Base-by-base conservation (phyloP, 2,113 vertebrate genomes). In the Archilochus colubris region DNA sequence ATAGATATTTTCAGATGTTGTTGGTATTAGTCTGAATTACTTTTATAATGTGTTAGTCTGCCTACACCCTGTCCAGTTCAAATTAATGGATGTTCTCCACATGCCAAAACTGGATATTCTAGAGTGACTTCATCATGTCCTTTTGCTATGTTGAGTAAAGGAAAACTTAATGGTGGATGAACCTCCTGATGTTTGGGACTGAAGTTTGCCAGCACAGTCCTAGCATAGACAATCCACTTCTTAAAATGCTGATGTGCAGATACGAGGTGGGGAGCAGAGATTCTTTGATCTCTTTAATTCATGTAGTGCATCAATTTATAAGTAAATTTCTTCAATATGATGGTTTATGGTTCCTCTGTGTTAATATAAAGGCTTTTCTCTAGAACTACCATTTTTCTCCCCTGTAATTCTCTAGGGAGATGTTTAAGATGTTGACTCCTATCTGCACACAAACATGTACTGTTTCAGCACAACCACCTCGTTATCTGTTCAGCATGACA, bases 21-120 rank as follows among this genome's bases (percentile, higher is more conserved):
- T 9, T 48, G 12, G 17, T 46, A 28, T 54, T 54, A 62, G 27
- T 12, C 46, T 82, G 64, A 40, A 24, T 46, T 40, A 17, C 0
- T 77, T 33, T 23, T 43, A 21, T 59, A 21, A 7, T 27, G 43
- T 43, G 19, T 30, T 61, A 16, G 6, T 67, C 43, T 64, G 8
- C 67, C 38, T 58, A 0, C 12, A 30, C 12, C 0, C 0, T 21
- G 31, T 33, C 25, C 18, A 22, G 31, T 54, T 76, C 10, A 50
- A 63, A 66, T 36, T 28, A 66, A 21, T 54, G 18, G 8, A 24
- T 18, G 9, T 43, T 87, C n/a, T 7, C 23, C 58, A 3, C 14
- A 4, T 25, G 5, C 40, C 36, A 36, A 81, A 81, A 51, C 0
- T 16, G 11, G 14, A 2, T 55, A 10, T 14, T 66, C 23, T 28